Evolutionary conservation across 2,797 vertebrate genomes (phyloP), one percentile per base, ranked within the genome.

Genomic region (Trachops cirrhosus): DNA sequence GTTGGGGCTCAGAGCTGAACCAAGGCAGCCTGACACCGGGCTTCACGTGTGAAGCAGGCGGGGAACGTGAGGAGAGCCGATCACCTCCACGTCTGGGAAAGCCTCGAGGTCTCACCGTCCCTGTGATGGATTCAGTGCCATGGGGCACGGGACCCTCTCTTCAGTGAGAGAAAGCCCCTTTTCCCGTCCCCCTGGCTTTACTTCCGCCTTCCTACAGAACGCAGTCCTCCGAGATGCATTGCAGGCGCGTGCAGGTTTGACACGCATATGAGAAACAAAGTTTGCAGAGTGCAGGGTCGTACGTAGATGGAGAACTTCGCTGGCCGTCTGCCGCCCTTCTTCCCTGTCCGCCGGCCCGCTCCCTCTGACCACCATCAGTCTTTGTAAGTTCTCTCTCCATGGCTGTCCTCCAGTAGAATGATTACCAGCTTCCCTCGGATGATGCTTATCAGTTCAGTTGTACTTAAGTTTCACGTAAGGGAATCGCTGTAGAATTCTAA

Each of bases 131-230:
- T 57, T 68, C 37, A 1, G 77, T 9, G 37, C 26, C 0, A 6
- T 3, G 64, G 34, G 29, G 1, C 1, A 0, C 0, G 0, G 8
- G 15, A 44, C 50, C 70, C 32, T 50, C 83, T 29, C 68, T 39
- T 34, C 16, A 50, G 16, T 18, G 41, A 87, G 41, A 9, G 22
- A 59, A 24, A n/a, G 11, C 14, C 85, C 57, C 7, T 59, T 78
- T 74, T 41, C 62, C 59, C 19, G 2, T 26, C 32, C 21, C 70
- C 19, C 32, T 18, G 62, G 37, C 32, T 93, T 91, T 88, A 16
- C 48, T 75, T 73, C 83, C 11, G 29, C 75, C 67, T 89, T 80
- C 19, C 48, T 62, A 19, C 1, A 37, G 37, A 86, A 41, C 32
- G 48, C 62, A 41, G 22, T 29, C 32, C 54, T 54, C 46, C 4